These are phyloP conservation scores for Cheilosia urbana DNA, from an alignment of 2,888 invertebrate species.

Conservation along the genomic window DNA sequence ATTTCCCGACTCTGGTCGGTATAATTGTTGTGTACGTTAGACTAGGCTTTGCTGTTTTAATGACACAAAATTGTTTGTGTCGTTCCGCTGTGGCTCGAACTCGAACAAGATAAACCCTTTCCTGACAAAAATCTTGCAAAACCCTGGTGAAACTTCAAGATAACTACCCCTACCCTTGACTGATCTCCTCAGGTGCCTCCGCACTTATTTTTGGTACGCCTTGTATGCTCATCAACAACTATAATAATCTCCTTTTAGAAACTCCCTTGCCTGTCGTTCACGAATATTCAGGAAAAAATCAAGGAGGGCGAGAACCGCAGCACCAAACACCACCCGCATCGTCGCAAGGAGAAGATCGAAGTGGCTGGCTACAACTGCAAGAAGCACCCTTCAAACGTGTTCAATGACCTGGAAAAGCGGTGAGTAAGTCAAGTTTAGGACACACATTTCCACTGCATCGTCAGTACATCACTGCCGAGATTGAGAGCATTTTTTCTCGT, in stretches of 20 bases:
- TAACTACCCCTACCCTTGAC: too few relatives aligned
- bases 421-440: conserved; percentile 63
- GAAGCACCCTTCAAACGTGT: conserved; percentile 69
- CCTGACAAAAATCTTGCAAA: too few relatives aligned
- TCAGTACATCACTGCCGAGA: not conserved
- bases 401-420: conserved; percentile 72
- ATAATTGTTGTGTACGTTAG: too few relatives aligned
- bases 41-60: too few relatives aligned
- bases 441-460: not conserved
- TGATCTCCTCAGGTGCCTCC: not conserved
- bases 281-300: conserved; percentile 80
- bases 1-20: too few relatives aligned
- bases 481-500: not conserved
- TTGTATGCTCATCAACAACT: not conserved
- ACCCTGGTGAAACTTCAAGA: too few relatives aligned
- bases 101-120: too few relatives aligned
- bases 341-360: conserved; percentile 78
- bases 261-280: conserved; percentile 81
- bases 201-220: too few relatives aligned
- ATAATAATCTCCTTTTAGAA: conserved; percentile 76
- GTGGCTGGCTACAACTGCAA: conserved; percentile 75
- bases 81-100: too few relatives aligned
- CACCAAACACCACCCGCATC: conserved; percentile 77
- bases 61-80: too few relatives aligned
- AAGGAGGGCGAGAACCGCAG: conserved; percentile 79